phyloP scores from a whole-genome alignment of 2,113 vertebrate species.

The Ctenodactylus gundi region DNA sequence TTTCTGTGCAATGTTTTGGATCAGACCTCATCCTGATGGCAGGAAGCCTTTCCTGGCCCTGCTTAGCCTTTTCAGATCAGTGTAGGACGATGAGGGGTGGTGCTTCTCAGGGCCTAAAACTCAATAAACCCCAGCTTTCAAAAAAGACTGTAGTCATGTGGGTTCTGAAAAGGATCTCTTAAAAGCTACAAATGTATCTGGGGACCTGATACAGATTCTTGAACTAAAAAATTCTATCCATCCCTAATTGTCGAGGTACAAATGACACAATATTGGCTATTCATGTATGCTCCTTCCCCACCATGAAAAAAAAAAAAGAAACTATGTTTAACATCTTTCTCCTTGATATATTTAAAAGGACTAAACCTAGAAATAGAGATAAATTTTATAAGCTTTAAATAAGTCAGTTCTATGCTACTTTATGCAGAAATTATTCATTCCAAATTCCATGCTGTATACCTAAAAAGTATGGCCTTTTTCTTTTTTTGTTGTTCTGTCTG shows the following conservation, averaged over 20 bases:
- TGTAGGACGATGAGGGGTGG: neutral
- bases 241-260: neutral
- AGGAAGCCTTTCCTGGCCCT: neutral
- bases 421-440: neutral
- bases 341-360: constrained; percentile 30
- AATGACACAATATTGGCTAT: neutral
- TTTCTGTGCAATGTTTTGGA: neutral
- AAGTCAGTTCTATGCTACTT: neutral
- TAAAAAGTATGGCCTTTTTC: neutral
- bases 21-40: neutral
- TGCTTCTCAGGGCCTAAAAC: neutral
- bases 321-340: too few species aligned
- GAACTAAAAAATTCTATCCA: constrained; percentile 12
- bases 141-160: neutral
- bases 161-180: neutral
- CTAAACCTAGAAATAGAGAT: neutral
- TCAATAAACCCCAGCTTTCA: neutral
- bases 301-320: neutral
- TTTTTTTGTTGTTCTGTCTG: too few species aligned
- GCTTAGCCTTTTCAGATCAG: neutral
- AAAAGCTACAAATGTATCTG: neutral
- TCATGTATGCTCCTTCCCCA: neutral
- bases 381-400: constrained; percentile 24
- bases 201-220: neutral
- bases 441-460: neutral